phyloP scores from a whole-genome alignment of 2,888 invertebrate species.

The Monochamus alternatus region DNA sequence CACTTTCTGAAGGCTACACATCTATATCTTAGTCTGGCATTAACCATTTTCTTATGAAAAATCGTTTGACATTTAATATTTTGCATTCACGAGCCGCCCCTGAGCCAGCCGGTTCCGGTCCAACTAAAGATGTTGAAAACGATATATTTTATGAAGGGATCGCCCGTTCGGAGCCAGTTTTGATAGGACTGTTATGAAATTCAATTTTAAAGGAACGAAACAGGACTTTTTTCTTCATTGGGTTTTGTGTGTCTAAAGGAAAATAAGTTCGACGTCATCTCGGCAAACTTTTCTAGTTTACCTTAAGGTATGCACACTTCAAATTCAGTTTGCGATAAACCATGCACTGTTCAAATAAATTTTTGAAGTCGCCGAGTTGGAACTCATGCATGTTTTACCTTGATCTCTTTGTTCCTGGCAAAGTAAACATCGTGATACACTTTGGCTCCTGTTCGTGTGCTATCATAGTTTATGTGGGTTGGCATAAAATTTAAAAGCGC shows the following conservation, averaged over 20 bases:
- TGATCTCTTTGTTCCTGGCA: too few species aligned
- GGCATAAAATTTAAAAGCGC: too few species aligned
- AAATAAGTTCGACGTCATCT: slow-evolving; percentile 41
- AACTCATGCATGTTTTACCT: too few species aligned
- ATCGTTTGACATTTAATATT: background rate
- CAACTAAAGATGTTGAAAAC: slow-evolving; percentile 7
- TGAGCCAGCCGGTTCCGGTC: background rate
- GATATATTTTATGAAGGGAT: slow-evolving; percentile 11
- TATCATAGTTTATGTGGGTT: too few species aligned
- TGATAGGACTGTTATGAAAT: slow-evolving; percentile 48
- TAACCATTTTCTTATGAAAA: too few species aligned
- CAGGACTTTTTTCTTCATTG: slow-evolving; percentile 22
- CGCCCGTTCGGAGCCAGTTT: slow-evolving; percentile 14
- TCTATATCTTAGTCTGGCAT: too few species aligned
- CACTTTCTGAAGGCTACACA: too few species aligned
- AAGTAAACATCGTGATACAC: too few species aligned
- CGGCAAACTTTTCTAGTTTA: slow-evolving; percentile 19
- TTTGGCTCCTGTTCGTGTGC: too few species aligned
- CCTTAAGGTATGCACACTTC: slow-evolving; percentile 9
- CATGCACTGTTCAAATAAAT: background rate
- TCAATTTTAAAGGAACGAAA: slow-evolving; percentile 48
- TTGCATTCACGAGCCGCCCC: background rate
- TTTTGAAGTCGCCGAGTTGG: background rate
- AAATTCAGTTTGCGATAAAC: slow-evolving; percentile 1
- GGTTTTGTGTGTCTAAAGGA: slow-evolving; percentile 47